Evolutionary conservation across 2,888 invertebrate species (phyloP).

Genomic region (Metallyticus violacea): DNA sequence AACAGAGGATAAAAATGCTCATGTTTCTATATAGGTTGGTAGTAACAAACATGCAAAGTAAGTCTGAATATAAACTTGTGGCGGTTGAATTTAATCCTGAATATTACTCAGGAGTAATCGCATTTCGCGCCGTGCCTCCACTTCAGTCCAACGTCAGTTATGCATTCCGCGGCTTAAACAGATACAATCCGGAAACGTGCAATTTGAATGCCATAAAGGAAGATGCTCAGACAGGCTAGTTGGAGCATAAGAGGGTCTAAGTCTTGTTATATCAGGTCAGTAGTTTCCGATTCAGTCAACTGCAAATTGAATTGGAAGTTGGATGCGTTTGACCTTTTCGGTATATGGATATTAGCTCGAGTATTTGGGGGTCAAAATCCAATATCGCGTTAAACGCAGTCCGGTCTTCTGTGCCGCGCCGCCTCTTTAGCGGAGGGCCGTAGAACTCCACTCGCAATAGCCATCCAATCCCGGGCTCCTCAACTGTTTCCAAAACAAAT

Average conservation of each 20-base stretch:
- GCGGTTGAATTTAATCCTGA: not conserved
- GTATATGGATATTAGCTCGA: not conserved
- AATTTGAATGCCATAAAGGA: slow-evolving; percentile 2
- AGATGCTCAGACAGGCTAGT: not conserved
- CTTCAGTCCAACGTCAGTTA: not conserved
- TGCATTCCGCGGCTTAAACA: not conserved
- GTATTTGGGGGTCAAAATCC: not conserved
- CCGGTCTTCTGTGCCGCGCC: not conserved
- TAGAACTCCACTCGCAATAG: not conserved
- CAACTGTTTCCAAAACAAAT: not conserved
- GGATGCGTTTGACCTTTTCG: slow-evolving; percentile 3
- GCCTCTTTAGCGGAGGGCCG: not conserved
- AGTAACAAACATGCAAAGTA: not conserved
- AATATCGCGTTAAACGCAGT: not conserved
- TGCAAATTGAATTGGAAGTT: slow-evolving; percentile 3
- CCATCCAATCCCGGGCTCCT: not conserved
- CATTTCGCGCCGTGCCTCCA: not conserved
- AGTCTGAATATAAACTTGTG: not conserved
- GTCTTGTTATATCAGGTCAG: not conserved
- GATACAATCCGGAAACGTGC: not conserved
- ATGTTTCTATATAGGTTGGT: not conserved
- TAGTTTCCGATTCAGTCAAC: not conserved
- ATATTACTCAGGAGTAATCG: not conserved
- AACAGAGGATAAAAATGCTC: no score
- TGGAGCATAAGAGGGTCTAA: not conserved